Evolutionary conservation across 2,113 vertebrate species (phyloP), one percentile per base, ranked within the genome.

Genomic region (Hippocampus comes): DNA sequence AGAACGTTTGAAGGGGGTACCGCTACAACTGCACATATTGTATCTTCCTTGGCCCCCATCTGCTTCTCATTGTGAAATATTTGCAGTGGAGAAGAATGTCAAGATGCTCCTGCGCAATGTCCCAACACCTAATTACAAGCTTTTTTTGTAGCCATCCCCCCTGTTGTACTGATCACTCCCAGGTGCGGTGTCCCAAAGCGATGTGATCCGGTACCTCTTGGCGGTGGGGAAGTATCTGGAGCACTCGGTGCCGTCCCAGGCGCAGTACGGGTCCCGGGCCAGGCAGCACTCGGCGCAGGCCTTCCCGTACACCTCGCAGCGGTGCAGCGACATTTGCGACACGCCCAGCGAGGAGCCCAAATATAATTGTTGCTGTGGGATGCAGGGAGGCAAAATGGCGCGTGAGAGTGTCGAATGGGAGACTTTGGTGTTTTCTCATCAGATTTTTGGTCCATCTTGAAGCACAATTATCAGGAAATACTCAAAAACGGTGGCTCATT

Each of bases 261-360:
- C 97, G 11, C 97, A 99, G 75, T 99, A 99, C 3, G 97, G 97
- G 87, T 99, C 97, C 65, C 97, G 89, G 7, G 97, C 97, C n/a
- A 99, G 94, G 87, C 97, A 99, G 83, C 97, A 99, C 84, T 99
- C 97, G 0, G 97, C 97, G 42, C 97, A 99, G 21, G 97, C 97
- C 88, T 96, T 96, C 74, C 97, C 97, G 30, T 99, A 99, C 71
- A 98, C 88, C 76, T 96, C 96, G 1, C 97, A 99, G 27, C 97
- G 95, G 88, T 99, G 97, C 12, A 99, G 80, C 25, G 97, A 94
- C 76, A 98, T 95, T 90, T 99, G 97, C 14, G 95, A 95, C 43
- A 99, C 93, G 1, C 97, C 97, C 25, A 93, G 80, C 0, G 89
- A 84, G 0, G 97, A 98, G 73, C 97, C 97, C 61, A 98, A 88